phyloP scores from a whole-genome alignment of 2,888 invertebrate species.

The Phanerotoma sp. region DNA sequence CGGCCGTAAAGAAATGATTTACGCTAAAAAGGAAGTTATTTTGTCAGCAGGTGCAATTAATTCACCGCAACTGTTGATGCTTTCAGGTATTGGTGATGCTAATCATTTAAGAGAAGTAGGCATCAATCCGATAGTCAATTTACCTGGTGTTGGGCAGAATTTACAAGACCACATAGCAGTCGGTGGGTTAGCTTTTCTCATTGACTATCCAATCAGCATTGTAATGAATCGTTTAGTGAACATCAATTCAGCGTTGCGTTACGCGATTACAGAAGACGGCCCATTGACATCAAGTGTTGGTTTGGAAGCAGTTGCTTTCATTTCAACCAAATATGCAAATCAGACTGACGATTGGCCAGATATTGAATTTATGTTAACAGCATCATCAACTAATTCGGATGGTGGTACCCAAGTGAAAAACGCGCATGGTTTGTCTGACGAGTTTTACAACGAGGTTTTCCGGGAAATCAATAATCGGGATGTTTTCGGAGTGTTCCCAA shows the following conservation, averaged over 20 bases:
- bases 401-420: slow-evolving; percentile 79
- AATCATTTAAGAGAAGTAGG: slow-evolving; percentile 73
- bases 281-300: slow-evolving; percentile 86
- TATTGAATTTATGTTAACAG: slow-evolving; percentile 87
- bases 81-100: slow-evolving; percentile 84
- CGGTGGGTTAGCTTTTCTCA: slow-evolving; percentile 77
- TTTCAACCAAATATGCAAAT: slow-evolving; percentile 86
- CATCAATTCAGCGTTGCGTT: slow-evolving; percentile 77
- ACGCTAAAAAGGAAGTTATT: slow-evolving; percentile 79
- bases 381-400: slow-evolving; percentile 79
- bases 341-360: slow-evolving; percentile 88
- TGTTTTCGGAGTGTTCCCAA: slow-evolving; percentile 81
- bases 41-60: slow-evolving; percentile 88
- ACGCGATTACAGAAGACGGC: slow-evolving; percentile 83
- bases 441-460: slow-evolving; percentile 77
- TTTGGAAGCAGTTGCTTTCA: slow-evolving; percentile 84
- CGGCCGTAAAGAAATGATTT: slow-evolving; percentile 64
- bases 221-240: slow-evolving; percentile 81
- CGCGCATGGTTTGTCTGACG: slow-evolving; percentile 80
- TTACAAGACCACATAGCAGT: slow-evolving; percentile 89
- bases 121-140: slow-evolving; percentile 72
- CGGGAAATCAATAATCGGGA: slow-evolving; percentile 72
- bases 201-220: slow-evolving; percentile 79
- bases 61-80: slow-evolving; percentile 88
- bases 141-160: slow-evolving; percentile 83